These are phyloP conservation scores for Okamejei kenojei DNA, from an alignment of 2,797 vertebrate genomes.

Conservation along the genomic window DNA sequence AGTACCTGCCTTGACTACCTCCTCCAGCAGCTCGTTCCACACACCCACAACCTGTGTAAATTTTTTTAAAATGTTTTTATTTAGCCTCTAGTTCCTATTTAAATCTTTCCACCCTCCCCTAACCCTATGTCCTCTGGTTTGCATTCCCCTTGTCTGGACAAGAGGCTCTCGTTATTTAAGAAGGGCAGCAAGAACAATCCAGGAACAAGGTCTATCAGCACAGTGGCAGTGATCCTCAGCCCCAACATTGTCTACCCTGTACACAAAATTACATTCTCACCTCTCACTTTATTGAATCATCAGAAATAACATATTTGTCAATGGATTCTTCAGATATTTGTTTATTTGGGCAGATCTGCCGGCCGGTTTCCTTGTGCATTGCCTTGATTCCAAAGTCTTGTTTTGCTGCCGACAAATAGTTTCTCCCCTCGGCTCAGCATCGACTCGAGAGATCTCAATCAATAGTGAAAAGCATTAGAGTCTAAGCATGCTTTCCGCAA, in stretches of 20 bases:
- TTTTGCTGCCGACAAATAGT: constrained; percentile 32
- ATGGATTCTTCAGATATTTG: constrained; percentile 56
- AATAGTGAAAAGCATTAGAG: constrained; percentile 32
- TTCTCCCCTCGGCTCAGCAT: neutral
- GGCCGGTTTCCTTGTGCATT: constrained; percentile 49
- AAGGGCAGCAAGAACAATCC: no score
- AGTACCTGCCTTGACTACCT: no score
- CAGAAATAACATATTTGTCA: constrained; percentile 64
- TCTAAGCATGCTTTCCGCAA: constrained; percentile 28
- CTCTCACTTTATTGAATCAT: constrained; percentile 44
- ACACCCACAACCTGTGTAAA: no score
- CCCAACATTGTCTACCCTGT: neutral
- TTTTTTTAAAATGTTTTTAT: no score
- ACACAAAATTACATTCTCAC: constrained; percentile 43
- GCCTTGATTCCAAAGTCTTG: constrained; percentile 43
- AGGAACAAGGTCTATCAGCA: no score
- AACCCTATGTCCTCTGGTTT: no score
- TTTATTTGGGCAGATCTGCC: constrained; percentile 52
- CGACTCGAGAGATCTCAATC: constrained; percentile 13
- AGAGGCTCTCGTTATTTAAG: no score
- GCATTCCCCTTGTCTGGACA: no score
- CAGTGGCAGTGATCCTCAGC: neutral
- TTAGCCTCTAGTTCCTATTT: no score
- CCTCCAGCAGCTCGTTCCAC: no score
- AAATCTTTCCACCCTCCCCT: no score